These are phyloP conservation scores for Drosophila pseudotakahashii DNA, from an alignment of 2,888 invertebrate species.

Conservation along the genomic window DNA sequence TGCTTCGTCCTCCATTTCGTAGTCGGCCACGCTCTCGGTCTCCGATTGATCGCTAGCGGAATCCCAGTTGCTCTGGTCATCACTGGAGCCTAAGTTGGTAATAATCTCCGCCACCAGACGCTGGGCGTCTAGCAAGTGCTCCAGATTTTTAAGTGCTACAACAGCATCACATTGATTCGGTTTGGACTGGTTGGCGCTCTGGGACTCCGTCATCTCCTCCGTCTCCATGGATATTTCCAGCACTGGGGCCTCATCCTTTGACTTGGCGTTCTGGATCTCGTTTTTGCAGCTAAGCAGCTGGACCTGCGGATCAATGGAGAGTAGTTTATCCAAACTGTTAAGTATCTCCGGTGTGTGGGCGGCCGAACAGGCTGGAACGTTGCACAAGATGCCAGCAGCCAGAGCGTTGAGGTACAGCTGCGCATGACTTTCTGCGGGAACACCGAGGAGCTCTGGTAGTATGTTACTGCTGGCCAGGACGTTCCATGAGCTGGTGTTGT, in stretches of 20 bases:
- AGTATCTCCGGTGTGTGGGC: conserved; percentile 85
- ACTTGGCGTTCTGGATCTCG: conserved; percentile 73
- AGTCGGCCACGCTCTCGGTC: conserved; percentile 83
- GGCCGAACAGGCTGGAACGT: conserved; percentile 85
- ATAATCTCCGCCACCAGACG: conserved; percentile 89
- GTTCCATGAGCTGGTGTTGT: conserved; percentile 87
- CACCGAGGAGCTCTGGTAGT: conserved; percentile 84
- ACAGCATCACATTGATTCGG: conserved; percentile 77
- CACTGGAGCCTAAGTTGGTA: conserved; percentile 88
- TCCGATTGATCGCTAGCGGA: conserved; percentile 85
- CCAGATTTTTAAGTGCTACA: conserved; percentile 85
- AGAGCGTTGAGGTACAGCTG: conserved; percentile 86
- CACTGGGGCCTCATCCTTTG: conserved; percentile 27
- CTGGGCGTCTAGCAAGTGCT: conserved; percentile 88
- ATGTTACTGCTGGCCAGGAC: conserved; percentile 85
- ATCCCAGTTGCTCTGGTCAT: conserved; percentile 84
- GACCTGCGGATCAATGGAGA: conserved; percentile 86
- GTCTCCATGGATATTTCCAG: conserved; percentile 47
- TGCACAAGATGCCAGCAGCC: conserved; percentile 86
- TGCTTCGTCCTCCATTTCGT: conserved; percentile 71
- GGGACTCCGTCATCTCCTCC: conserved; percentile 28
- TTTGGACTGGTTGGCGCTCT: conserved; percentile 8
- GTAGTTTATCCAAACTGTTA: conserved; percentile 85
- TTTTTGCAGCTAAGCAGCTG: conserved; percentile 73
- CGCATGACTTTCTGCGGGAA: conserved; percentile 66